Percentiles rank a stretch among this genome's conserved stretches.
Conservation (phyloP, 2,113 vertebrate genomes). For the Phrynosoma blainvillii region DNA sequence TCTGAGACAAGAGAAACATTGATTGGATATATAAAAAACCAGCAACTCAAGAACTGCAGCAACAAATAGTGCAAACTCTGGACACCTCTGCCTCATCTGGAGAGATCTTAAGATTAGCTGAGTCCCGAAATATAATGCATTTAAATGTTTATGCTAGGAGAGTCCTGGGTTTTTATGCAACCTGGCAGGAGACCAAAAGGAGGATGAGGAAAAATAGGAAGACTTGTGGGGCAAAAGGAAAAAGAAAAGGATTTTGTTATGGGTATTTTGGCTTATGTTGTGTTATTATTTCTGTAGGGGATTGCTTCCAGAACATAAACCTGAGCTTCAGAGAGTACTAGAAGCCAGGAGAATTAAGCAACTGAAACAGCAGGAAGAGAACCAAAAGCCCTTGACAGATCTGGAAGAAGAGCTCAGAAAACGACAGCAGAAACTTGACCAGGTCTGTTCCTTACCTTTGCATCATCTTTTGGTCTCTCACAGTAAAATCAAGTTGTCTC, state of each 20-base stretch:
- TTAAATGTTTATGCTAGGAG: neutral
- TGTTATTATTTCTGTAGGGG: slow-evolving; percentile 63
- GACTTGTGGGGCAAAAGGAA: too few species aligned
- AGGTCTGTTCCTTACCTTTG: slow-evolving; percentile 62
- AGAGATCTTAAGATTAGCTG: too few species aligned
- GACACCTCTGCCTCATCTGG: too few species aligned
- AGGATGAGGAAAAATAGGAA: neutral
- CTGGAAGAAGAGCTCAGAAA: slow-evolving; percentile 83
- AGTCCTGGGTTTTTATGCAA: neutral
- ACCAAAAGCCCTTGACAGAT: slow-evolving; percentile 69
- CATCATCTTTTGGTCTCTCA: neutral
- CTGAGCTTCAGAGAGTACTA: slow-evolving; percentile 76
- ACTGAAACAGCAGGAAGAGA: slow-evolving; percentile 76
- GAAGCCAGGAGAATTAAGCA: slow-evolving; percentile 75
- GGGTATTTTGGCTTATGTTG: neutral
- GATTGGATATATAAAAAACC: too few species aligned
- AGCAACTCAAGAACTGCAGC: too few species aligned
- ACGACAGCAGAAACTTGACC: slow-evolving; percentile 77
- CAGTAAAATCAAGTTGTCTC: neutral
- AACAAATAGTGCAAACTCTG: too few species aligned
- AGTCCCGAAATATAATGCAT: too few species aligned
- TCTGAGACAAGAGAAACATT: too few species aligned
- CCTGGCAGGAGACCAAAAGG: too few species aligned
- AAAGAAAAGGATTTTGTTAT: neutral
- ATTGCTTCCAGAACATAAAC: slow-evolving; percentile 75